These are phyloP conservation scores for Aradus depressus DNA, from an alignment of 2,888 invertebrate genomes.

Conservation along the genomic window DNA sequence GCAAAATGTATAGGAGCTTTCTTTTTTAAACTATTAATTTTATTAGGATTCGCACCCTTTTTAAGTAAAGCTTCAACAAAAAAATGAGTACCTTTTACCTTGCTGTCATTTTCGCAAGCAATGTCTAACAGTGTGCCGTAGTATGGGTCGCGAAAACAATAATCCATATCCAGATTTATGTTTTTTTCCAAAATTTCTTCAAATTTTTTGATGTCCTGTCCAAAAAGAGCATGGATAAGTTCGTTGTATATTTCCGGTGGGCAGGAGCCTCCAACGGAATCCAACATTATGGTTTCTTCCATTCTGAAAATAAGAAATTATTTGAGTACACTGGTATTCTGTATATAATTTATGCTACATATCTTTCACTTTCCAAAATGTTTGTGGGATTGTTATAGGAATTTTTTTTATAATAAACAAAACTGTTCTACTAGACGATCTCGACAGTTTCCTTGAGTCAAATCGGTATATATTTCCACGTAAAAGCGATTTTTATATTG, in stretches of 20 bases:
- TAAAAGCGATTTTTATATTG: too few relatives aligned
- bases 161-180: constrained; percentile 31
- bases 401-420: too few relatives aligned
- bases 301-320: too few relatives aligned
- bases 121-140: constrained; percentile 50
- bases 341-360: too few relatives aligned
- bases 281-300: too few relatives aligned
- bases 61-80: constrained; percentile 48
- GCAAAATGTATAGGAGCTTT: constrained; percentile 57
- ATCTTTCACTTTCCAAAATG: too few relatives aligned
- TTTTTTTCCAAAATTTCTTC: constrained; percentile 17
- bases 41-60: constrained; percentile 50
- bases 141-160: constrained; percentile 46
- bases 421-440: too few relatives aligned
- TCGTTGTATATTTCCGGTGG: constrained; percentile 14
- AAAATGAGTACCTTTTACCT: constrained; percentile 40
- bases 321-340: too few relatives aligned
- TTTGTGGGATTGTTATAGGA: too few relatives aligned
- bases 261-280: too few relatives aligned
- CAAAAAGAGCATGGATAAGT: constrained; percentile 15
- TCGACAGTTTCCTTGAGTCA: too few relatives aligned
- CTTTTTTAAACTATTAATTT: constrained; percentile 44
- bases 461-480: too few relatives aligned
- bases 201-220: constrained; percentile 19
- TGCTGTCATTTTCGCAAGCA: constrained; percentile 38